Evolutionary conservation across 2,113 vertebrate species (phyloP).

Genomic region (Pluvianellus socialis): DNA sequence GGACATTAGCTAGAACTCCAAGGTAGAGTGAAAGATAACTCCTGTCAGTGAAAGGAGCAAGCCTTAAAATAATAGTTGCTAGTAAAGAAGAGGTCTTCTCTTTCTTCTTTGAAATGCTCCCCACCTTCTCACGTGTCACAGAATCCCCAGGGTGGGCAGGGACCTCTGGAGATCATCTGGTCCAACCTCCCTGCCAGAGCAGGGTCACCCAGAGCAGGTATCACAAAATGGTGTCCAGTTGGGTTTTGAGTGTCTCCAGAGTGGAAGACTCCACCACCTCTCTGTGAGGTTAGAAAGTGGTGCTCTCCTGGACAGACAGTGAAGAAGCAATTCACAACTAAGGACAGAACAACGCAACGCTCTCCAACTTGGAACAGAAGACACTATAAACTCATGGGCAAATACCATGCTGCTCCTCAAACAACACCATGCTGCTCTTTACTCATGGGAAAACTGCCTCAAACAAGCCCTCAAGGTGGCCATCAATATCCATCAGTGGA

Average conservation of each 20-base stretch:
- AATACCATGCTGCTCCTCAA: background rate
- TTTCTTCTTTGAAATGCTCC: background rate
- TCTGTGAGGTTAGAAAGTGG: background rate
- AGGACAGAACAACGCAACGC: rapidly evolving
- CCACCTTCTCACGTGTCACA: background rate
- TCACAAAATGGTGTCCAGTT: too few species aligned
- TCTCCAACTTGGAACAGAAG: background rate
- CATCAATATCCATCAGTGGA: background rate
- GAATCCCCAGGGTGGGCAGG: too few species aligned
- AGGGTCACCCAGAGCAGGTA: too few species aligned
- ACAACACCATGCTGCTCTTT: background rate
- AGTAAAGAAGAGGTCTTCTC: background rate
- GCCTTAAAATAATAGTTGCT: background rate
- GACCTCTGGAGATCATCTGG: too few species aligned
- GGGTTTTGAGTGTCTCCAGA: too few species aligned
- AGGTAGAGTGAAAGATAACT: background rate
- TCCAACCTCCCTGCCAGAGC: too few species aligned
- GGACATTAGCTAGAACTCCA: background rate
- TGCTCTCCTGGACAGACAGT: background rate
- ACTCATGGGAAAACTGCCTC: background rate
- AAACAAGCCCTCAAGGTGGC: rapidly evolving
- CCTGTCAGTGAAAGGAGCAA: background rate
- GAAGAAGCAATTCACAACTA: background rate
- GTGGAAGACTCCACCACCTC: too few species aligned
- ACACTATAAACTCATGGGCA: background rate